These are phyloP conservation scores for Tapirus terrestris DNA, from an alignment of 2,113 vertebrate genomes.

Conservation along the genomic window DNA sequence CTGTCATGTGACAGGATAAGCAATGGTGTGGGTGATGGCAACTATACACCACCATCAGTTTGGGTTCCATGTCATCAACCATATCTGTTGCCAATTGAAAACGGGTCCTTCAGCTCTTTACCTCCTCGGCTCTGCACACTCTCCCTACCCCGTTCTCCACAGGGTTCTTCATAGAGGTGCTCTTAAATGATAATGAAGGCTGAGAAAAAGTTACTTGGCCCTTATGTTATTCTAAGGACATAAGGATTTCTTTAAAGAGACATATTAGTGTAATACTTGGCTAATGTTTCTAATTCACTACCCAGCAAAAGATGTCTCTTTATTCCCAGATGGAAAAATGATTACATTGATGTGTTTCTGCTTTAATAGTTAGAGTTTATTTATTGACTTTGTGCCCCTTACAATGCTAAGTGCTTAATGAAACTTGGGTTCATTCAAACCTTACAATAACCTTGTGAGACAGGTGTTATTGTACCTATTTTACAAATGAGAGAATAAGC, in stretches of 20 bases:
- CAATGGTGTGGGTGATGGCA: not conserved
- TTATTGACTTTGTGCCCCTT: not conserved
- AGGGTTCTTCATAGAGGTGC: not conserved
- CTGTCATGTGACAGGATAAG: not conserved
- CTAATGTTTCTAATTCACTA: slow-evolving; percentile 8
- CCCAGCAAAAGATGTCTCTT: not conserved
- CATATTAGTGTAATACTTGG: not conserved
- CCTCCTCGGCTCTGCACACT: not conserved
- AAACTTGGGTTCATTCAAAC: not conserved
- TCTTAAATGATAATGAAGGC: not conserved
- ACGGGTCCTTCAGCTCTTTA: not conserved
- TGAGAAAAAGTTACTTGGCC: not conserved
- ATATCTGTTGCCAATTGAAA: not conserved
- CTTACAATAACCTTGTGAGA: not conserved
- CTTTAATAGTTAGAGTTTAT: slow-evolving; percentile 12
- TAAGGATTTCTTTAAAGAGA: slow-evolving; percentile 4
- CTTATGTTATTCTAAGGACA: not conserved
- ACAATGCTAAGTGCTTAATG: not conserved
- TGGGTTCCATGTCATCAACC: not conserved
- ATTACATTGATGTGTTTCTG: not conserved
- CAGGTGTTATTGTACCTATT: not conserved
- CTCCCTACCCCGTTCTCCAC: not conserved
- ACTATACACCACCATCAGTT: not conserved
- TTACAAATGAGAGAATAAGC: slow-evolving; percentile 27
- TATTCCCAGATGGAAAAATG: slow-evolving; percentile 1